Evolutionary conservation across 1,140 invertebrate species (phyloP), one percentile per base, ranked within the genome.

Genomic region (Caenorhabditis remanei): DNA sequence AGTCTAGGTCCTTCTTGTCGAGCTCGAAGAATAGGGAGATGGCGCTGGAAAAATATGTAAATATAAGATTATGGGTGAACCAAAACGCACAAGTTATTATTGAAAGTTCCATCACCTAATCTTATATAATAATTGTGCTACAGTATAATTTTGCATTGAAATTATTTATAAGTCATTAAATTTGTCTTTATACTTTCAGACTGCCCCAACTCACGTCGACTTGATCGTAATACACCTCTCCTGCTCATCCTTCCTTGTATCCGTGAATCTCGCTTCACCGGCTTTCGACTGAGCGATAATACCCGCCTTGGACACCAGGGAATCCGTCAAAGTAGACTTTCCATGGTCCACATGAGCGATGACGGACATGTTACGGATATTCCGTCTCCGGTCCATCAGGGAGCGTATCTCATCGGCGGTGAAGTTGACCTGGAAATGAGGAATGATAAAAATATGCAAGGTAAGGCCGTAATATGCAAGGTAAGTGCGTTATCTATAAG

Each of bases 361-460:
- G 93, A 99, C 98, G 93, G 98, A 99, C 98, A 99, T 99, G 94
- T 99, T 99, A 93, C 98, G 95, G 94, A 99, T 99, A 93, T 99
- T 99, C 94, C 95, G 95, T 95, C 99, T 99, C 93, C 97, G 97
- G 96, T 99, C 97, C 98, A 99, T 99, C 95, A 99, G 97, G 93
- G 92, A 94, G 95, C 98, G 96, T 95, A 99, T 99, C 95, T 99
- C 97, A 95, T 99, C 98, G 94, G 99, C 96, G 84, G 98, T 99
- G 94, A 99, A 99, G 95, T 99, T 99, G 95, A 99, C 98, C 98
- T 98, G 92, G 50, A 11, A 3, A 53, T 32, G 32, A n/a, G n/a
- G n/a, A n/a, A n/a, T n/a, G n/a, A n/a, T n/a, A 32, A 32, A 32
- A 32, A 32, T 32, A n/a, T n/a, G n/a, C n/a, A n/a, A n/a, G n/a